phyloP scores from a whole-genome alignment of 2,888 invertebrate genomes.

The Anorthoa munda region DNA sequence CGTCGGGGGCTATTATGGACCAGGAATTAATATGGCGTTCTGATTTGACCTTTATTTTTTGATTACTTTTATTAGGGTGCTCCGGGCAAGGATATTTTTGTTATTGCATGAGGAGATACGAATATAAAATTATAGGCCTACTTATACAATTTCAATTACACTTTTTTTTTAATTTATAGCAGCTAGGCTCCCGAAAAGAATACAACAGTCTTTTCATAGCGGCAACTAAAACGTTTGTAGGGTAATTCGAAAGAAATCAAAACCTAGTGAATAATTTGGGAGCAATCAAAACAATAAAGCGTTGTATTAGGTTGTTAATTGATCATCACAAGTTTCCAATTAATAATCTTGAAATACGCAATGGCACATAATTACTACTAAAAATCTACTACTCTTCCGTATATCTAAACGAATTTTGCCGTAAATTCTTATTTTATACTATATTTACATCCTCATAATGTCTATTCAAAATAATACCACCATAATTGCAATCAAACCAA shows the following conservation, averaged over 20 bases:
- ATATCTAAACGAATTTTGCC: no score
- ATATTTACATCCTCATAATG: no score
- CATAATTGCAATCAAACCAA: neutral
- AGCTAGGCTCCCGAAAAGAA: neutral
- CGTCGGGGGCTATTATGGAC: constrained; percentile 45
- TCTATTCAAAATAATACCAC: no score
- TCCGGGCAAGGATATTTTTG: neutral
- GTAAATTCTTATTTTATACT: no score
- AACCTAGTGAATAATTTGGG: neutral
- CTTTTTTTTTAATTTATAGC: neutral
- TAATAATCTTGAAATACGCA: no score
- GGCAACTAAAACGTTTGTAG: neutral
- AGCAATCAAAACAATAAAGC: neutral
- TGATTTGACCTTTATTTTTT: constrained; percentile 58
- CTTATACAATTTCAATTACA: neutral
- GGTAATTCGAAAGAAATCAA: no score
- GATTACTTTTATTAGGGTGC: constrained; percentile 44
- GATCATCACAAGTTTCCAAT: no score
- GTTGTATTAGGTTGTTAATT: neutral
- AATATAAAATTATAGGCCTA: neutral
- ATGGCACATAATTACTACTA: no score
- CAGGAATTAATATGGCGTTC: constrained; percentile 50
- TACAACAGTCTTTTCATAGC: neutral
- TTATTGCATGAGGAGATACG: no score
- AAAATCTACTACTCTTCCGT: no score